Percentiles rank a stretch among this genome's conserved stretches.
These are phyloP conservation scores for Latrodectus hesperus DNA, from an alignment of 2,888 invertebrate species.

Conservation along the genomic window DNA sequence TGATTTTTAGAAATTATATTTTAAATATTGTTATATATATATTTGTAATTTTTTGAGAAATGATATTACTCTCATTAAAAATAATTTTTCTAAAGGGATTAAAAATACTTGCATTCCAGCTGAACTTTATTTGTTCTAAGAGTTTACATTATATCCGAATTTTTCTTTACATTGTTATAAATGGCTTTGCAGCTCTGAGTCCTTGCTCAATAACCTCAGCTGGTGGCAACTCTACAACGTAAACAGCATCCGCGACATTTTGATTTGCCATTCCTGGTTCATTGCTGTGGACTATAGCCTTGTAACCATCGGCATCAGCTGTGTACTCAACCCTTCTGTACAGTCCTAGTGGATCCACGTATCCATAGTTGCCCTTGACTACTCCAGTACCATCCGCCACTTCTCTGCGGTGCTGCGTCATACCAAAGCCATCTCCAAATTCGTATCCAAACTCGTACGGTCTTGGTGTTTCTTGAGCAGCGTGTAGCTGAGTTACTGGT, in stretches of 20 bases:
- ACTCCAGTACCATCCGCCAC: conserved; percentile 22
- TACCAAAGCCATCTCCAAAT: conserved; percentile 46
- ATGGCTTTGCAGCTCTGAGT: neutral
- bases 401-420: conserved; percentile 29
- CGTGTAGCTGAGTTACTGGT: neutral
- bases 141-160: no score
- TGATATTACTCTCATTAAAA: no score
- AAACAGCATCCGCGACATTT: conserved; percentile 22
- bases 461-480: neutral
- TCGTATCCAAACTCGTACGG: conserved; percentile 56
- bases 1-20: no score
- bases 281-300: conserved; percentile 41
- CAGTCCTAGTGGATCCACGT: conserved; percentile 26
- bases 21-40: no score
- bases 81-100: no score
- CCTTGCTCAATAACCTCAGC: conserved; percentile 31
- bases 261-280: conserved; percentile 39
- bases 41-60: no score
- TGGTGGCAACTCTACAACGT: conserved; percentile 25
- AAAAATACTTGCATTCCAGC: no score
- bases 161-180: neutral
- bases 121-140: no score
- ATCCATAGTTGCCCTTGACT: conserved; percentile 44
- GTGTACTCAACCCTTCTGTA: conserved; percentile 51
- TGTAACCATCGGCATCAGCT: conserved; percentile 42